phyloP scores from a whole-genome alignment of 2,888 invertebrate species.

The Hymenopus coronatus region DNA sequence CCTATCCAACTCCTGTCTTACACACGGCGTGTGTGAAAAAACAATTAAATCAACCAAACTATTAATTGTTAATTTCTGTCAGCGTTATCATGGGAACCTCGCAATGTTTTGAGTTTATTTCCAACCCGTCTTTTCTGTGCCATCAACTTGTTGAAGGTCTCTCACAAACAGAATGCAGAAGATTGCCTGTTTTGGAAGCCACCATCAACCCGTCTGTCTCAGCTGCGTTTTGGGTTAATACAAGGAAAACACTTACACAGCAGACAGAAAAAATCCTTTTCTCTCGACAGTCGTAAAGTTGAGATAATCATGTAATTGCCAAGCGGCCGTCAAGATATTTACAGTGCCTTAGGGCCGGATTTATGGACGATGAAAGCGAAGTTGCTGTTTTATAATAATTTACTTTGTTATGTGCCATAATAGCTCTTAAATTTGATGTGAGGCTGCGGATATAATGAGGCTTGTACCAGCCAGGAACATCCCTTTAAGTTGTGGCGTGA shows the following conservation, averaged over 20 bases:
- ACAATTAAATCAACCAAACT: too few relatives aligned
- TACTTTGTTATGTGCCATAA: not conserved
- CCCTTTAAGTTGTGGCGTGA: conserved; percentile 14
- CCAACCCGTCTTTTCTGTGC: too few relatives aligned
- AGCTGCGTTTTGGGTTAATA: not conserved
- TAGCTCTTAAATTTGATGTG: not conserved
- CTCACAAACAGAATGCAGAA: too few relatives aligned
- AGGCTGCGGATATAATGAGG: conserved; percentile 11
- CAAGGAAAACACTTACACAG: not conserved
- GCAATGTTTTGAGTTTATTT: too few relatives aligned
- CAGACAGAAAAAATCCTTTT: not conserved
- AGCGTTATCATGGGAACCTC: too few relatives aligned
- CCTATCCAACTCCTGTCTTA: too few relatives aligned
- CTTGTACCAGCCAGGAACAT: conserved; percentile 14
- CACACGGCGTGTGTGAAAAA: too few relatives aligned
- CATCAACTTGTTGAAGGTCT: too few relatives aligned
- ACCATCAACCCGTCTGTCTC: not conserved
- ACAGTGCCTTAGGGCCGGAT: not conserved
- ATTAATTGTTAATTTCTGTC: too few relatives aligned
- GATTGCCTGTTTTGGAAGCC: too few relatives aligned
- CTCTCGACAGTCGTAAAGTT: not conserved
- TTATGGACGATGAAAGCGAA: not conserved
- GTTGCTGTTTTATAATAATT: not conserved
- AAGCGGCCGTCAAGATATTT: not conserved
- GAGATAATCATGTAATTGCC: not conserved